Evolutionary conservation across 2,797 vertebrate species (phyloP).

Genomic region (Phalloptychus januarius): DNA sequence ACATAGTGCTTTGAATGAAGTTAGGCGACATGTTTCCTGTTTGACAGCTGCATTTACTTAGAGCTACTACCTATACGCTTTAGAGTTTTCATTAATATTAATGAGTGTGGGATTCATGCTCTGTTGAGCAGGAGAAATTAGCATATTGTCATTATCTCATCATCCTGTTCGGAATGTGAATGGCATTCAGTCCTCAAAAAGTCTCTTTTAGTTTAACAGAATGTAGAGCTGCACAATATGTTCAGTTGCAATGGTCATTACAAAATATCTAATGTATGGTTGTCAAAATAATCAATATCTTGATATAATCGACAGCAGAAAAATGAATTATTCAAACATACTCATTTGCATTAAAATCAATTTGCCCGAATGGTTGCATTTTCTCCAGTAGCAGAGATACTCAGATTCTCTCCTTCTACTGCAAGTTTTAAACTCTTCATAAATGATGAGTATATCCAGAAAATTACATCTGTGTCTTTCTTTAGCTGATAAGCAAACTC

Average conservation of each 20-base stretch:
- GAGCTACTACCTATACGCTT: slow-evolving; percentile 1
- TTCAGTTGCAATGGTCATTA: background rate
- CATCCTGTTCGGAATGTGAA: slow-evolving; percentile 3
- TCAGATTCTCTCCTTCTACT: background rate
- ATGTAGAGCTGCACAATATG: background rate
- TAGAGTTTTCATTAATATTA: slow-evolving; percentile 27
- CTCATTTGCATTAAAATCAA: background rate
- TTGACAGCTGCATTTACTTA: slow-evolving; percentile 28
- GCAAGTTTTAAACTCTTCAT: background rate
- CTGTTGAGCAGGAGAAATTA: slow-evolving; percentile 9
- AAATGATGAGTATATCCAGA: background rate
- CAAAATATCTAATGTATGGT: background rate
- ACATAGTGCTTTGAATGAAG: slow-evolving; percentile 13
- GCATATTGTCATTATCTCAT: slow-evolving; percentile 14
- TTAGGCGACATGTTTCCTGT: slow-evolving; percentile 3
- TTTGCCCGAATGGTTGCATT: background rate
- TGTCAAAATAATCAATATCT: background rate
- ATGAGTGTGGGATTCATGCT: slow-evolving; percentile 23
- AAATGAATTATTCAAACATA: background rate
- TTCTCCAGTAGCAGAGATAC: background rate
- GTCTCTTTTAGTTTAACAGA: background rate
- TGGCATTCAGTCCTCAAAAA: slow-evolving; percentile 10
- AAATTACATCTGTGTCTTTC: background rate
- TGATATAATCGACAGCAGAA: background rate
- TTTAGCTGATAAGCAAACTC: background rate